Evolutionary conservation across 2,113 vertebrate species (phyloP).

Genomic region (Saguinus imperator): DNA sequence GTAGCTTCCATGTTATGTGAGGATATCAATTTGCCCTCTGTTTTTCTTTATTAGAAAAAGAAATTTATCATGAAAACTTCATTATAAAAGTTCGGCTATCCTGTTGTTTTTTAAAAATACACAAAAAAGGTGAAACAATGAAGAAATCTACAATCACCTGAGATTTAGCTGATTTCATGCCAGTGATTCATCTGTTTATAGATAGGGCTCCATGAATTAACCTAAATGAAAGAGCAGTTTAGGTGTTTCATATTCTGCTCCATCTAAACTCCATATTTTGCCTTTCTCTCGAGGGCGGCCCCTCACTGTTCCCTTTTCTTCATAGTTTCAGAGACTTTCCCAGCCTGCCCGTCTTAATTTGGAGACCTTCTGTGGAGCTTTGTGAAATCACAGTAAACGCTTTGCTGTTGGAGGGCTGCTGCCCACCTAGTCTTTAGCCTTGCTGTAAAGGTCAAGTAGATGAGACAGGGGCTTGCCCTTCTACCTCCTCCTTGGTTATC

Average conservation of each 20-base stretch:
- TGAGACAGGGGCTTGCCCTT: constrained; percentile 73
- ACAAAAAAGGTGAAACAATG: not conserved
- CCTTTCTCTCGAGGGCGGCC: not conserved
- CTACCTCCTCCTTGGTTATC: constrained; percentile 57
- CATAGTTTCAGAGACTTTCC: not conserved
- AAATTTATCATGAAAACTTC: too few species aligned
- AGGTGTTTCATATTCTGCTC: not conserved
- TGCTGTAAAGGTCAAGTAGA: constrained; percentile 74
- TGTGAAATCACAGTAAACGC: constrained; percentile 66
- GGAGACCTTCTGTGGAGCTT: constrained; percentile 48
- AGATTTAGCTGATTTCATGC: not conserved
- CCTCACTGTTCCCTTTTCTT: not conserved
- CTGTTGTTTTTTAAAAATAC: not conserved
- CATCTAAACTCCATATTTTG: not conserved
- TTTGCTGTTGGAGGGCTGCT: constrained; percentile 59
- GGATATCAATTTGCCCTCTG: not conserved
- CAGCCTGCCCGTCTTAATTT: not conserved
- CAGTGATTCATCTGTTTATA: accelerated
- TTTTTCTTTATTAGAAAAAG: not conserved
- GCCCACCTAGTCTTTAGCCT: constrained; percentile 68
- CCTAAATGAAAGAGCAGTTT: not conserved
- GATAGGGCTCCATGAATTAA: not conserved
- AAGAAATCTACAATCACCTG: not conserved
- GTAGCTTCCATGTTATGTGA: not conserved
- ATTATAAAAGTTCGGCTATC: not conserved